phyloP scores from a whole-genome alignment of 2,888 invertebrate genomes.

The Tribolium freemani region DNA sequence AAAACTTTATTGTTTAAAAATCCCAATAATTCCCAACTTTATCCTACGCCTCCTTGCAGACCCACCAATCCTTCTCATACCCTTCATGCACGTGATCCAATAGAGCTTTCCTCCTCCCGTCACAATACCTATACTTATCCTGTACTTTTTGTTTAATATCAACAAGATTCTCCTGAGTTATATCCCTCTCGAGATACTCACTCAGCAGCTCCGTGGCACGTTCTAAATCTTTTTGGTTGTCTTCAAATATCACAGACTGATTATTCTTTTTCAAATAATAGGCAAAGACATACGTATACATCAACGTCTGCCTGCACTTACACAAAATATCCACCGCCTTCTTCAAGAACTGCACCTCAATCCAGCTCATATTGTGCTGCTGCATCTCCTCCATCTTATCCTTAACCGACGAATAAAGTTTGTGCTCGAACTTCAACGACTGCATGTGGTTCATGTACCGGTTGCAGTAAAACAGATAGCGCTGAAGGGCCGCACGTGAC shows the following conservation, averaged over 20 bases:
- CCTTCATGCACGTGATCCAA: constrained; percentile 99
- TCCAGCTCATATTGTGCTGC: constrained; percentile 99
- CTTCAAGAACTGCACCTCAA: constrained; percentile 98
- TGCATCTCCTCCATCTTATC: constrained; percentile 99
- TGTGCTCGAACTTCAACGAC: constrained; percentile 97
- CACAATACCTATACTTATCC: constrained; percentile 98
- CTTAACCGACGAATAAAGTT: constrained; percentile 95
- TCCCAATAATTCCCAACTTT: not conserved
- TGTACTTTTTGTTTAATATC: constrained; percentile 99
- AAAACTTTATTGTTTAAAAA: not conserved
- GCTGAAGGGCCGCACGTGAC: constrained; percentile 94
- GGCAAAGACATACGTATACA: constrained; percentile 99
- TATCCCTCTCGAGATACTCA: constrained; percentile 97
- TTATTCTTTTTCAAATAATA: constrained; percentile 98
- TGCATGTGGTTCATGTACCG: constrained; percentile 99
- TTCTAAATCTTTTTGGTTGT: constrained; percentile 98
- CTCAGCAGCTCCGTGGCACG: constrained; percentile 98
- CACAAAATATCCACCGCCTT: constrained; percentile 98
- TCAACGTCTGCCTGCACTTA: constrained; percentile 96
- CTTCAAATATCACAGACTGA: constrained; percentile 99
- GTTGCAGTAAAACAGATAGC: constrained; percentile 98
- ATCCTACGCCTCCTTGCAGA: constrained; percentile 80
- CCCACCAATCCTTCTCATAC: constrained; percentile 99
- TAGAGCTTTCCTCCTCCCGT: constrained; percentile 94
- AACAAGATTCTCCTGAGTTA: constrained; percentile 95